Conservation (phyloP, 2,113 vertebrate genomes). For the Pithys albifrons region DNA sequence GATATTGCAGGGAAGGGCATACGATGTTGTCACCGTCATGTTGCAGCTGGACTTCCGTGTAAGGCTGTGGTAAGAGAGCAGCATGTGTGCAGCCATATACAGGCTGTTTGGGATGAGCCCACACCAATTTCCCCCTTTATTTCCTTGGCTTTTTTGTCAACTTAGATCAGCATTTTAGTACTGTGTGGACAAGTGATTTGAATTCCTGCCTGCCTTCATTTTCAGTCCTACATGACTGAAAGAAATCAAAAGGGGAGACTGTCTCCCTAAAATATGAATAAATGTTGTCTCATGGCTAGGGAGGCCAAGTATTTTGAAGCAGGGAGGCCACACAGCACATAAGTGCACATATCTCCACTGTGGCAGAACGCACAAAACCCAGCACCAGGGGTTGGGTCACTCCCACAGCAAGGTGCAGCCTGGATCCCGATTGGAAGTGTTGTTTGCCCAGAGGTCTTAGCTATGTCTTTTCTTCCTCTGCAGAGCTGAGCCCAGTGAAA, state of each 20-base stretch:
- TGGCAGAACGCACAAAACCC: not conserved
- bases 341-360: rapidly evolving
- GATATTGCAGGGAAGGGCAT: not conserved
- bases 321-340: not conserved
- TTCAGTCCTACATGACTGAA: not conserved
- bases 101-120: not conserved
- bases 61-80: not conserved
- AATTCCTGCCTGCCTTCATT: not conserved
- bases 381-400: not conserved
- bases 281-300: not conserved
- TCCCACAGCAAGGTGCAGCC: not conserved
- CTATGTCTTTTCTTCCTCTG: not conserved
- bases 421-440: not conserved
- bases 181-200: not conserved
- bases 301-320: not conserved
- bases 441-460: rapidly evolving
- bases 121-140: not conserved
- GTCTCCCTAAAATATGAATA: not conserved
- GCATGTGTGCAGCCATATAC: not conserved
- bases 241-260: not conserved
- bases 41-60: not conserved
- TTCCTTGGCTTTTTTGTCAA: not conserved
- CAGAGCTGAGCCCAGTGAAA: not conserved
- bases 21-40: rapidly evolving
- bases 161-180: not conserved